A percentile compares a stretch with the other conserved stretches of the same genome.
phyloP scores from a whole-genome alignment of 2,797 vertebrate species.

The Adelosebastes latens region DNA sequence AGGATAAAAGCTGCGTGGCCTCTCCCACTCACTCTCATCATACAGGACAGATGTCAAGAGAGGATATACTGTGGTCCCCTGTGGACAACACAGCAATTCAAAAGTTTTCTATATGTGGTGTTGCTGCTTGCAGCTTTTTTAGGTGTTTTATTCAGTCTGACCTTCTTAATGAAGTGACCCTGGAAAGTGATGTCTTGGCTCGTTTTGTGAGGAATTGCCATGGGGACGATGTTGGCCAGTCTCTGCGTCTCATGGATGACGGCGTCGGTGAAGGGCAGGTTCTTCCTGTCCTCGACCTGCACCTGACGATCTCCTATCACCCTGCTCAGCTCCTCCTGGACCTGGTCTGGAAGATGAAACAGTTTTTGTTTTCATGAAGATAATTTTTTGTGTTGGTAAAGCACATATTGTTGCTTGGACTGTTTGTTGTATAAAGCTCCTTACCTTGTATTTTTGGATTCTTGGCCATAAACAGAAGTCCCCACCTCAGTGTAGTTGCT shows the following conservation, averaged over 20 bases:
- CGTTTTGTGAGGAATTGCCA: conserved; percentile 38
- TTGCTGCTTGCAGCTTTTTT: too few species aligned
- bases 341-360: conserved; percentile 30
- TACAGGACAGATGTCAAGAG: conserved; percentile 65
- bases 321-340: conserved; percentile 59
- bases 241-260: conserved; percentile 73
- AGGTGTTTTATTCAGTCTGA: background rate
- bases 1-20: conserved; percentile 68
- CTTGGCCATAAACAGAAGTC: conserved; percentile 70
- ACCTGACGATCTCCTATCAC: conserved; percentile 48
- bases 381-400: background rate
- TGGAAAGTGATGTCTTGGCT: conserved; percentile 64
- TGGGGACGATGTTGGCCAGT: conserved; percentile 33
- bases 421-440: background rate
- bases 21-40: conserved; percentile 74
- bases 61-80: conserved; percentile 73
- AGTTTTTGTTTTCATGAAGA: background rate
- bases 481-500: conserved; percentile 65
- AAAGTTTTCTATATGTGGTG: too few species aligned
- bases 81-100: background rate
- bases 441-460: conserved; percentile 72
- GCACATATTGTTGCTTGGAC: fast-evolving
- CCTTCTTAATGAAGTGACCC: conserved; percentile 75
- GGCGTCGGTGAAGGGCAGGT: conserved; percentile 60
- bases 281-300: conserved; percentile 44